Evolutionary conservation across 2,888 invertebrate genomes (phyloP), one percentile per base, ranked within the genome.

Genomic region (Hypomecis punctinalis): DNA sequence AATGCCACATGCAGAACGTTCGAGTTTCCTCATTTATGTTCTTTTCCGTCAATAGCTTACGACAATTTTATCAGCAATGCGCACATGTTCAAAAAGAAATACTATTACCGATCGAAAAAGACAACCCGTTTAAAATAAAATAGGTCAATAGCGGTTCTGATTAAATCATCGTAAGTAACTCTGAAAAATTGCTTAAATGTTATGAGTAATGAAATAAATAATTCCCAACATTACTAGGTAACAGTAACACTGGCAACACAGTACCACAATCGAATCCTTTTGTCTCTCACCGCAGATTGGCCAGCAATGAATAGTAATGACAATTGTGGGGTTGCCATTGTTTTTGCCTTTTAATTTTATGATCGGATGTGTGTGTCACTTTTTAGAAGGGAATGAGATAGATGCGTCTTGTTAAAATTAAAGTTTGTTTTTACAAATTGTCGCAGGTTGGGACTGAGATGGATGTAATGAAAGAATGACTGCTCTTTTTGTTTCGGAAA

Each of bases 281-380:
- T 73, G 45, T 40, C 13, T 40, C 58, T 47, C 37, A 46, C 67
- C 63, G 71, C 78, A 75, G 77, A 73, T 63, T 67, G 56, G 54
- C 56, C 60, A 49, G 48, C 76, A 76, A 80, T 80, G 79, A 78
- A 80, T 80, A 74, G 65, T 64, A 71, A 72, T 65, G 61, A 70
- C 67, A 67, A 68, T 67, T 61, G 61, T 53, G 57, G 63, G 60
- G 65, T 69, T 70, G 70, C 69, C 69, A 69, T 69, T 62, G 67
- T 74, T 71, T 75, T 72, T 72, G 64, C 56, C 37, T 45, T 72
- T 71, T 69, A 69, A 67, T 71, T 75, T 76, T 71, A 73, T 67
- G 67, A 62, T 74, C 69, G 78, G 77, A 78, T 73, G 69, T 72
- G 67, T 64, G 67, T 66, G 78, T 77, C 77, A 76, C 69, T 79